These are phyloP conservation scores for Sturnira hondurensis DNA, from an alignment of 2,113 vertebrate genomes.

Conservation along the genomic window DNA sequence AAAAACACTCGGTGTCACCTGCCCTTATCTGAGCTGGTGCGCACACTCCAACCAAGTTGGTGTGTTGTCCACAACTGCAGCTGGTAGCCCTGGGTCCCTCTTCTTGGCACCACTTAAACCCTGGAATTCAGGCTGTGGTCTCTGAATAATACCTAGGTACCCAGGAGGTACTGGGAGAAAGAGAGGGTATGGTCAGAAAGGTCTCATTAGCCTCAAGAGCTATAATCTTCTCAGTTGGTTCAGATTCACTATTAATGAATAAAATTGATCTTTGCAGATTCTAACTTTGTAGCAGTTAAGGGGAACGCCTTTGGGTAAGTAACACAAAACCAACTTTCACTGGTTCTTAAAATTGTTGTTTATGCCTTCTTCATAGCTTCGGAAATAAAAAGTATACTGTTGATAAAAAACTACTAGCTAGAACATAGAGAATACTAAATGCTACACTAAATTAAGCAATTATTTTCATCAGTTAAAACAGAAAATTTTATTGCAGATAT, in stretches of 20 bases:
- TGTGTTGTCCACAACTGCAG: no score
- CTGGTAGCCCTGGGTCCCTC: no score
- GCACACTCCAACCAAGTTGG: no score
- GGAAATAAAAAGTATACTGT: not conserved
- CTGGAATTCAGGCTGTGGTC: not conserved
- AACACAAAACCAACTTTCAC: not conserved
- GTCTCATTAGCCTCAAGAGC: slow-evolving; percentile 68
- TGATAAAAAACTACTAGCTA: not conserved
- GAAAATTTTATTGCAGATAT: not conserved
- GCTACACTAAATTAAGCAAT: no score
- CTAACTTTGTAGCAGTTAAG: slow-evolving; percentile 50
- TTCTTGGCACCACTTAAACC: not conserved
- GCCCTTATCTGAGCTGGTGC: no score
- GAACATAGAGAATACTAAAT: not conserved
- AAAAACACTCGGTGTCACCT: no score
- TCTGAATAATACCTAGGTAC: not conserved
- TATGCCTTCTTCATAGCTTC: not conserved
- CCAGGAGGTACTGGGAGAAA: slow-evolving; percentile 62
- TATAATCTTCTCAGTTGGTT: slow-evolving; percentile 71
- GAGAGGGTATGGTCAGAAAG: slow-evolving; percentile 62
- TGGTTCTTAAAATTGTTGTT: not conserved
- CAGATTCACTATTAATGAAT: not conserved
- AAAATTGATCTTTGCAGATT: slow-evolving; percentile 67
- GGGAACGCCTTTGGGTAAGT: slow-evolving; percentile 24
- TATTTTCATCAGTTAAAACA: not conserved